A percentile compares a stretch with the other conserved stretches of the same genome.
Evolutionary conservation across 2,888 invertebrate species (phyloP).

Genomic region (Lissonota sp.): DNA sequence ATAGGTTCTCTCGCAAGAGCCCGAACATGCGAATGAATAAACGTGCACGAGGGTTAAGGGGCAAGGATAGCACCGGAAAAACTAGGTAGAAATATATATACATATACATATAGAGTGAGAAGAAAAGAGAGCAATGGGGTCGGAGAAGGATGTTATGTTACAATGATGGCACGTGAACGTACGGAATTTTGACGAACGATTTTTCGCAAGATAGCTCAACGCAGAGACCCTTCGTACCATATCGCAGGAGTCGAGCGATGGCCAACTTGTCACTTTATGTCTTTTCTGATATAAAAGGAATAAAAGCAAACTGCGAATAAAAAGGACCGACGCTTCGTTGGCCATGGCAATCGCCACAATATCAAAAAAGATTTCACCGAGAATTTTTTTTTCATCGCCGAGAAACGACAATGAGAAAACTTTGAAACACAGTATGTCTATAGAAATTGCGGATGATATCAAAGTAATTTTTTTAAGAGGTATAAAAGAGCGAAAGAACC

Average conservation of each 20-base stretch:
- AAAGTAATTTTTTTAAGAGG: not conserved
- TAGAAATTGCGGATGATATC: not conserved
- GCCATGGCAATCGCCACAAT: conserved; percentile 3
- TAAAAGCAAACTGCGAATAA: not conserved
- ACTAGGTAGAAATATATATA: not conserved
- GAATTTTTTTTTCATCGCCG: conserved; percentile 14
- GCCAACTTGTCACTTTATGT: conserved; percentile 37
- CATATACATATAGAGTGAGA: conserved; percentile 6
- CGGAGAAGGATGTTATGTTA: not conserved
- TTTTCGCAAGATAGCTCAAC: conserved; percentile 18
- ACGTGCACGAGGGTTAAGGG: conserved; percentile 1
- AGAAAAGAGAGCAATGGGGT: not conserved
- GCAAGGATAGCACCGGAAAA: conserved; percentile 6
- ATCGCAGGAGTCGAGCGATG: conserved; percentile 21
- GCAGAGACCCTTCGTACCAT: conserved; percentile 1
- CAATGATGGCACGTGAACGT: conserved; percentile 2
- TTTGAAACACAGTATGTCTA: not conserved
- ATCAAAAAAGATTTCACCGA: conserved; percentile 6
- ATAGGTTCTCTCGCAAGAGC: conserved; percentile 38
- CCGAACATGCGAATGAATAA: conserved; percentile 43
- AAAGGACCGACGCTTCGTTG: not conserved
- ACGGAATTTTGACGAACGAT: conserved; percentile 51
- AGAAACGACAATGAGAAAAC: not conserved
- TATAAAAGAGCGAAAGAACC: not conserved
- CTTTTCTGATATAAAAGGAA: conserved; percentile 37